These are phyloP conservation scores for Drosophila punjabiensis DNA, from an alignment of 1,140 invertebrate species.

Conservation along the genomic window DNA sequence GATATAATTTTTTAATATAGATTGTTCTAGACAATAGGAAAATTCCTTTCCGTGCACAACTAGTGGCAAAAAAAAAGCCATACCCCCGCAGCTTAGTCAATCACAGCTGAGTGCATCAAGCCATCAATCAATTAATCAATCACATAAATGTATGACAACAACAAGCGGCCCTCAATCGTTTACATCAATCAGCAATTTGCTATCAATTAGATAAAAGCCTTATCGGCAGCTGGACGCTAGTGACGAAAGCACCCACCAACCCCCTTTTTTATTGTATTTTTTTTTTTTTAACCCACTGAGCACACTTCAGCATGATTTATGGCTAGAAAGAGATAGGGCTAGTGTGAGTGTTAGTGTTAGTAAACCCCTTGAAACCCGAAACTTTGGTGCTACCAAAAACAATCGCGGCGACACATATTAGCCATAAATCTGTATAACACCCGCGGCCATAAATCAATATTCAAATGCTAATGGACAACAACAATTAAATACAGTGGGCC, in stretches of 20 bases:
- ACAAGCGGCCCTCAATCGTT: conserved; percentile 46
- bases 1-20: too few species aligned
- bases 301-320: conserved; percentile 47
- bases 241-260: conserved; percentile 35
- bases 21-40: too few species aligned
- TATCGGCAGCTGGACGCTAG: conserved; percentile 32
- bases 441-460: conserved; percentile 52
- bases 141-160: conserved; percentile 52
- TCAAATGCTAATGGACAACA: conserved; percentile 40
- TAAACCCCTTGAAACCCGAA: conserved; percentile 8
- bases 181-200: conserved; percentile 58
- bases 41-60: conserved; percentile 38
- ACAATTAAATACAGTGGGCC: conserved; percentile 6
- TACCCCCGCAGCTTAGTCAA: conserved; percentile 27
- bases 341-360: conserved; percentile 1
- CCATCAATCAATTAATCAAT: conserved; percentile 60
- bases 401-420: conserved; percentile 46
- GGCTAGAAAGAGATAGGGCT: conserved; percentile 32
- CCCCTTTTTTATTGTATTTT: not conserved
- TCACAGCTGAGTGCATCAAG: conserved; percentile 58
- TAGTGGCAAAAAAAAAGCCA: not conserved
- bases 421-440: conserved; percentile 58
- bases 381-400: conserved; percentile 34
- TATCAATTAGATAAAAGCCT: conserved; percentile 53
- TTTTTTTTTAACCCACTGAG: conserved; percentile 32